These are phyloP conservation scores for Drosophila anceps DNA, from an alignment of 2,888 invertebrate genomes.

Conservation along the genomic window DNA sequence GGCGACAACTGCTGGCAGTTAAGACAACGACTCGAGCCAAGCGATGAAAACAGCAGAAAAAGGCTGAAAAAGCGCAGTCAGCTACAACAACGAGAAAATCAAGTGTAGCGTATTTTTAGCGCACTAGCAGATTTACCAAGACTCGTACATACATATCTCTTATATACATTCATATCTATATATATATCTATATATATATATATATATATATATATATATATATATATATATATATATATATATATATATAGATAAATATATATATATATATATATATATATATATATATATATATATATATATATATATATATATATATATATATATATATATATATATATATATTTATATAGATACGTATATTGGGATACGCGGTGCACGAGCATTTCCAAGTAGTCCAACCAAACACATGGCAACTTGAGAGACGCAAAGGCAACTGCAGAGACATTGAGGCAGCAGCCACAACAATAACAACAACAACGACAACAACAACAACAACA, in stretches of 20 bases:
- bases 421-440: slow-evolving; percentile 39
- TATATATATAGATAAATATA: too few relatives aligned
- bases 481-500: slow-evolving; percentile 17
- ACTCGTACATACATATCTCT: slow-evolving; percentile 9
- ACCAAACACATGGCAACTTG: slow-evolving; percentile 32
- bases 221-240: slow-evolving; percentile 2
- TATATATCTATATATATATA: slow-evolving; percentile 9
- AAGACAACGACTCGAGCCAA: slow-evolving; percentile 11
- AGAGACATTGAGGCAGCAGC: slow-evolving; percentile 59
- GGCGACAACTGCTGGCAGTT: slow-evolving; percentile 10
- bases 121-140: slow-evolving; percentile 22
- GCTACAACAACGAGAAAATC: slow-evolving; percentile 33
- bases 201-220: neutral
- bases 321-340: neutral
- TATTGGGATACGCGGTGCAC: slow-evolving; percentile 2
- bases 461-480: slow-evolving; percentile 22
- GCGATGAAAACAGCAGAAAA: neutral
- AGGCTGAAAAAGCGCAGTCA: slow-evolving; percentile 33
- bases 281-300: neutral
- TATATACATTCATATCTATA: too few relatives aligned
- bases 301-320: slow-evolving; percentile 13
- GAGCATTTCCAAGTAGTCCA: slow-evolving; percentile 37
- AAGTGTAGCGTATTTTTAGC: slow-evolving; percentile 59
- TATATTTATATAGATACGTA: neutral
- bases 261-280: neutral